Evolutionary conservation across 1,140 invertebrate genomes (phyloP).

Genomic region (Conopomorpha cramerella): DNA sequence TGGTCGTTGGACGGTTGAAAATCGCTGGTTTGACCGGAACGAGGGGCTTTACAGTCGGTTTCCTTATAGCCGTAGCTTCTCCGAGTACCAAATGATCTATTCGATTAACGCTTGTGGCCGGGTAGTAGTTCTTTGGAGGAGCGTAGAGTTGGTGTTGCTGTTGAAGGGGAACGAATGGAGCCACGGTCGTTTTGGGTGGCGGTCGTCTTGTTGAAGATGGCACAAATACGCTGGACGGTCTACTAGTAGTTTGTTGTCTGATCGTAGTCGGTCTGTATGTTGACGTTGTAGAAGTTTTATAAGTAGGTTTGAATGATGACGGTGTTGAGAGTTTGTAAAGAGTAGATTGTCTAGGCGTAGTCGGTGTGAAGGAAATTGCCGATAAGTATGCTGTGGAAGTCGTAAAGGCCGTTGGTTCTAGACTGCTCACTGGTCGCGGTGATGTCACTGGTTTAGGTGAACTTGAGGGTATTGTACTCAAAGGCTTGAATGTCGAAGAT

Average conservation of each 20-base stretch:
- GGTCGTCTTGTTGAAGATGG: too few relatives aligned
- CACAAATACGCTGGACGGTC: neutral
- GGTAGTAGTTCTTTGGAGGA: constrained; percentile 18
- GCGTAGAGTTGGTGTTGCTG: constrained; percentile 20
- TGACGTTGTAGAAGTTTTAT: neutral
- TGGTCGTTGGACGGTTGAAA: constrained; percentile 8
- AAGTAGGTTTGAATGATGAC: neutral
- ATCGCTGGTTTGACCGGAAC: constrained; percentile 6
- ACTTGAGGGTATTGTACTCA: constrained; percentile 9
- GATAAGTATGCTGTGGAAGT: too few relatives aligned
- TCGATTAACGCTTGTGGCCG: constrained; percentile 24
- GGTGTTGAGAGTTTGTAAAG: neutral
- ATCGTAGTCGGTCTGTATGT: too few relatives aligned
- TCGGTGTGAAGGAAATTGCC: too few relatives aligned
- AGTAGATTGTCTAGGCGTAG: constrained; percentile 5
- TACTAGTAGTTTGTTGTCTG: too few relatives aligned
- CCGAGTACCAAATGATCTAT: constrained; percentile 46
- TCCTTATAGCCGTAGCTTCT: constrained; percentile 37
- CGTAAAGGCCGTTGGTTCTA: too few relatives aligned
- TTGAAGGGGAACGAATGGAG: constrained; percentile 18
- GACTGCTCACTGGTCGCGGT: neutral
- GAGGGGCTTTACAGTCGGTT: constrained; percentile 13
- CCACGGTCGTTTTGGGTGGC: constrained; percentile 9
- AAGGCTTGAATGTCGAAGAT: constrained; percentile 12
- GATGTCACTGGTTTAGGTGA: constrained; percentile 10